Evolutionary conservation across 2,888 invertebrate species (phyloP).

Genomic region (Liposcelis brunnea): DNA sequence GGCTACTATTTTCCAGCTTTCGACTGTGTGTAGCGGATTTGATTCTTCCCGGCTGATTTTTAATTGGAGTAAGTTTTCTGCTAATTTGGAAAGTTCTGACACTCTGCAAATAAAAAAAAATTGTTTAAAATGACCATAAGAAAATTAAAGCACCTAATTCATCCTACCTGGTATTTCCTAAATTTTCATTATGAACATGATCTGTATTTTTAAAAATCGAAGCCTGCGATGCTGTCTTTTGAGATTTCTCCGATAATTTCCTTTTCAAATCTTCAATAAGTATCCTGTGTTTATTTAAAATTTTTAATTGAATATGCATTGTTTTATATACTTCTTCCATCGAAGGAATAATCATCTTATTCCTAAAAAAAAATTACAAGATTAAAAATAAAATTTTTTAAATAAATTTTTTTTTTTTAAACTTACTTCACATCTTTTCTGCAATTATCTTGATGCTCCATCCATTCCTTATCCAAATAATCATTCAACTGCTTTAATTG

Average conservation of each 20-base stretch:
- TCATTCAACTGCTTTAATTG: slow-evolving; percentile 55
- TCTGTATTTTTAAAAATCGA: no score
- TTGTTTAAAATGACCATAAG: no score
- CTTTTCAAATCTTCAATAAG: slow-evolving; percentile 12
- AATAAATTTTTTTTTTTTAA: slow-evolving; percentile 9
- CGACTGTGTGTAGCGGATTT: no score
- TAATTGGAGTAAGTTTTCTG: slow-evolving; percentile 18
- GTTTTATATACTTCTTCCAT: slow-evolving; percentile 65
- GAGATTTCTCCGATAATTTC: slow-evolving; percentile 2
- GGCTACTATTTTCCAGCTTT: no score
- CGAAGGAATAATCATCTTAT: slow-evolving; percentile 43
- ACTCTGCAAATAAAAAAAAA: slow-evolving; percentile 16
- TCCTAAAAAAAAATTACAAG: slow-evolving; percentile 15
- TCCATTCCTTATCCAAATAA: slow-evolving; percentile 62
- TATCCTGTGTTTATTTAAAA: slow-evolving; percentile 37
- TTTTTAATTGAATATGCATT: slow-evolving; percentile 53
- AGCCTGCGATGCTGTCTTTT: no score
- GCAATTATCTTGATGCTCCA: slow-evolving; percentile 37
- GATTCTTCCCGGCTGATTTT: slow-evolving; percentile 1
- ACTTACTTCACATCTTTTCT: slow-evolving; percentile 24
- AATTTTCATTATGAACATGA: no score
- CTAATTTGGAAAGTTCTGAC: slow-evolving; percentile 19
- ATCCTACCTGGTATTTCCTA: no score
- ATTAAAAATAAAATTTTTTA: slow-evolving; percentile 6
- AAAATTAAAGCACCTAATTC: no score